Evolutionary conservation across 2,888 invertebrate genomes (phyloP).

Genomic region (Oscheius sp.): DNA sequence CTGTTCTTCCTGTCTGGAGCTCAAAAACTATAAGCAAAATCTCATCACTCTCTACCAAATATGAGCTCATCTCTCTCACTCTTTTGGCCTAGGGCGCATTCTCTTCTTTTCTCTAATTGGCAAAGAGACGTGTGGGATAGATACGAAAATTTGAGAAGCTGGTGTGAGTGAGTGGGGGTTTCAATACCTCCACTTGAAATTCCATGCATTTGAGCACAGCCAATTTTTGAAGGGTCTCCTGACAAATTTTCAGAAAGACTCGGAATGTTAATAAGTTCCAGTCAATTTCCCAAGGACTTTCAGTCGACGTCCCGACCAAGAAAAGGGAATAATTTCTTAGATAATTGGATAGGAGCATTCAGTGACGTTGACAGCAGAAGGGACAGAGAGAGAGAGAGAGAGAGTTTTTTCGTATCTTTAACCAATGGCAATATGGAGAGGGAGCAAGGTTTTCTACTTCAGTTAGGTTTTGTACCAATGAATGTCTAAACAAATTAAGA

Average conservation of each 20-base stretch:
- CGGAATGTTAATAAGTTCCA: too few species aligned
- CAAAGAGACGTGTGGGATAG: background rate
- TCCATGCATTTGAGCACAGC: background rate
- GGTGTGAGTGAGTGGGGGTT: too few species aligned
- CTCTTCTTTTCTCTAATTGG: constrained; percentile 9
- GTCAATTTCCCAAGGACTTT: too few species aligned
- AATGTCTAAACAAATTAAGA: background rate
- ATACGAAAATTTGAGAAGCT: constrained; percentile 13
- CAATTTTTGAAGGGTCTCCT: too few species aligned
- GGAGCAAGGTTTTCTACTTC: too few species aligned
- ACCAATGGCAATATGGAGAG: background rate
- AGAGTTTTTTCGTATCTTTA: background rate
- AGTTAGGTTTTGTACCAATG: background rate
- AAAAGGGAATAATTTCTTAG: background rate
- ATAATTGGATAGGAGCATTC: background rate
- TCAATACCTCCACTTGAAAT: constrained; percentile 14
- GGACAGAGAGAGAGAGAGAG: background rate
- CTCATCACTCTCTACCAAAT: too few species aligned
- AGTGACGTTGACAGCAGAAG: background rate
- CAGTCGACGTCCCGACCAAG: background rate
- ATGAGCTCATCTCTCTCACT: too few species aligned
- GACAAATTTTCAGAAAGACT: too few species aligned
- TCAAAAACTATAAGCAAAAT: too few species aligned
- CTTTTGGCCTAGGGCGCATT: too few species aligned
- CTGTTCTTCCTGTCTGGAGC: too few species aligned